These are phyloP conservation scores for Coregonus ussuriensis DNA, from an alignment of 2,797 vertebrate species.

Conservation along the genomic window DNA sequence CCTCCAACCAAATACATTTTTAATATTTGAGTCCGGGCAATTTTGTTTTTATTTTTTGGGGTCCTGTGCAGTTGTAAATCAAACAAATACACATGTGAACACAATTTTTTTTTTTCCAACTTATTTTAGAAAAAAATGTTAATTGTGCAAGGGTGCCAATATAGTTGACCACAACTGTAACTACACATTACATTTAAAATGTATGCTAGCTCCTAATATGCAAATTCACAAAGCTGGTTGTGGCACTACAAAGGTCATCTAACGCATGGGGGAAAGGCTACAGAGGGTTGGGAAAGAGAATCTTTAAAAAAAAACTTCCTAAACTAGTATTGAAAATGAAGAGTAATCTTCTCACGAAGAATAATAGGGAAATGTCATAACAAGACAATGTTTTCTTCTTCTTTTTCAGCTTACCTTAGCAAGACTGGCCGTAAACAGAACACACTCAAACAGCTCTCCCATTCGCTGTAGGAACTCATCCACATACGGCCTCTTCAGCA, in stretches of 20 bases:
- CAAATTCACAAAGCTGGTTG: not conserved
- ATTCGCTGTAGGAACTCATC: constrained; percentile 89
- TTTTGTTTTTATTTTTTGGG: too few species aligned
- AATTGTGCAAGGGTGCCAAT: not conserved
- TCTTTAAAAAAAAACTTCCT: constrained; percentile 27
- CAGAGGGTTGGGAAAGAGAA: constrained; percentile 23
- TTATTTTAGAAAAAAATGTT: too few species aligned
- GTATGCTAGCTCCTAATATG: not conserved
- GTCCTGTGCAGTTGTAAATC: too few species aligned
- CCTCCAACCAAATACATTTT: too few species aligned
- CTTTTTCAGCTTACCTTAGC: constrained; percentile 79
- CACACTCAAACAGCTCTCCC: constrained; percentile 90
- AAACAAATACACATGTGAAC: too few species aligned
- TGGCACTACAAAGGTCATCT: not conserved
- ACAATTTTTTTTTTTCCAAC: too few species aligned
- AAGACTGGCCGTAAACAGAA: constrained; percentile 90
- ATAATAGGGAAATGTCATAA: constrained; percentile 14
- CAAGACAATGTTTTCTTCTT: not conserved
- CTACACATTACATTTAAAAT: not conserved
- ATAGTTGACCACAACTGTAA: not conserved
- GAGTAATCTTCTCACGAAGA: not conserved
- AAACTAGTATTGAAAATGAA: not conserved
- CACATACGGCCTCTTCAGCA: constrained; percentile 90
- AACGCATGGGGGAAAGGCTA: not conserved
- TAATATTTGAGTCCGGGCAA: too few species aligned